phyloP scores from a whole-genome alignment of 2,797 vertebrate genomes.

The Peromyscus eremicus region DNA sequence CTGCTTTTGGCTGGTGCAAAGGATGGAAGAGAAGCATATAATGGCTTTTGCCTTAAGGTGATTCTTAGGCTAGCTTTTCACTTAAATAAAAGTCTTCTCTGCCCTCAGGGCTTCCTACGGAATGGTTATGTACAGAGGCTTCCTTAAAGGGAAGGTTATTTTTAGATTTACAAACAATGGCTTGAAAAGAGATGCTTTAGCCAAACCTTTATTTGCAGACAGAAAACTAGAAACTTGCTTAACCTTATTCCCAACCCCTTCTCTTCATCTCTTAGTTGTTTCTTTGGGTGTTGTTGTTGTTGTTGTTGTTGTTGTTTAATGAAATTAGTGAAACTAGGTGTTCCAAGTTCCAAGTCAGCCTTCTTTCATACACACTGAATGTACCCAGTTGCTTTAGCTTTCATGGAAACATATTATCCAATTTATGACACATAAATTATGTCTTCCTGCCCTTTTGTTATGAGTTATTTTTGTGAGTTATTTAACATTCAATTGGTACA shows the following conservation, averaged over 20 bases:
- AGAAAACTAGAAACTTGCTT: slow-evolving; percentile 1
- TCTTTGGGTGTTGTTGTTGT: not conserved
- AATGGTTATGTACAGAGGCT: slow-evolving; percentile 38
- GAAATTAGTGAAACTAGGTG: slow-evolving; percentile 48
- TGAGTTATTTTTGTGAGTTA: slow-evolving; percentile 69
- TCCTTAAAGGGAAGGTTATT: slow-evolving; percentile 71
- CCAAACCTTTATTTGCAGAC: slow-evolving; percentile 39
- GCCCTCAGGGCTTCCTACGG: slow-evolving; percentile 64
- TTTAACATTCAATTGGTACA: slow-evolving; percentile 79
- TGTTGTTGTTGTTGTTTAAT: not conserved
- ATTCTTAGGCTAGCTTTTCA: slow-evolving; percentile 65
- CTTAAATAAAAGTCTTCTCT: slow-evolving; percentile 55
- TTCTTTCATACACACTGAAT: slow-evolving; percentile 32
- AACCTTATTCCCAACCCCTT: not conserved
- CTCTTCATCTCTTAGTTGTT: not conserved
- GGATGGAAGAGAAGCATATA: slow-evolving; percentile 16
- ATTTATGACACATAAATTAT: slow-evolving; percentile 73
- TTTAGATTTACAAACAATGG: slow-evolving; percentile 67
- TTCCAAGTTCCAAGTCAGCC: slow-evolving; percentile 53
- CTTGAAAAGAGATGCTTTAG: slow-evolving; percentile 56
- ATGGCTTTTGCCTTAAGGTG: slow-evolving; percentile 64
- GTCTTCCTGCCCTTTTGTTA: slow-evolving; percentile 64
- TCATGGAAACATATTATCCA: slow-evolving; percentile 35
- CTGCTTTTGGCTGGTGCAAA: slow-evolving; percentile 6
- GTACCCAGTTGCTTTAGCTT: slow-evolving; percentile 32